These are phyloP conservation scores for Scytalopus superciliaris DNA, from an alignment of 2,113 vertebrate species.

Conservation along the genomic window DNA sequence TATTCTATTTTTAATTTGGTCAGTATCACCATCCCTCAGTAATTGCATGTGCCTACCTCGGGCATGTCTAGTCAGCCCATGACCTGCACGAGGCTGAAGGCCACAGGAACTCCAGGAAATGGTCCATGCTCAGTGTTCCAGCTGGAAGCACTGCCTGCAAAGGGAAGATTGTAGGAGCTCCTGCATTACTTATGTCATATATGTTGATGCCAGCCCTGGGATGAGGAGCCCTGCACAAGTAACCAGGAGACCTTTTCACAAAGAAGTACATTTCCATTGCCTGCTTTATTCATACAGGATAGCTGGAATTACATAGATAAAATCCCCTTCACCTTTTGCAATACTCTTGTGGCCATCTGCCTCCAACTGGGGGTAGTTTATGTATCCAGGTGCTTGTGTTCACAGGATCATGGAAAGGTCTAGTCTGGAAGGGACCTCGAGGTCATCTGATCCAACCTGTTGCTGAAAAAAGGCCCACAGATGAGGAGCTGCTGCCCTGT, in stretches of 20 bases:
- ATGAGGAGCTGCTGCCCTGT: background rate
- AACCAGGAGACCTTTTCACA: background rate
- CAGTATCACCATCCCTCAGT: background rate
- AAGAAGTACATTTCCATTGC: background rate
- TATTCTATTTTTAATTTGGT: background rate
- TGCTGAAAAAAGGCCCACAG: background rate
- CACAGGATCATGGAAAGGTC: background rate
- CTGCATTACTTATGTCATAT: fast-evolving
- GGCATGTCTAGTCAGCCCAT: background rate
- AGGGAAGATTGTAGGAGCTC: background rate
- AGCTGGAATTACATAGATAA: background rate
- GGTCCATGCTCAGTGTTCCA: background rate
- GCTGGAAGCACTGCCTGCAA: background rate
- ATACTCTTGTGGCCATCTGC: background rate
- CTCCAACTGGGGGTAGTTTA: fast-evolving
- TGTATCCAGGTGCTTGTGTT: background rate
- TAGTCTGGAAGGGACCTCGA: background rate
- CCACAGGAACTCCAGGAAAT: background rate
- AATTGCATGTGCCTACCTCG: background rate
- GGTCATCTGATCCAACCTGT: background rate
- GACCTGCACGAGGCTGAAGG: background rate
- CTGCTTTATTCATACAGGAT: fast-evolving
- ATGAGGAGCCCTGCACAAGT: background rate
- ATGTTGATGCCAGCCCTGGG: background rate
- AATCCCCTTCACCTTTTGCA: background rate